Base-by-base conservation (phyloP, 2,113 vertebrate genomes). In the Girardinichthys multiradiatus region DNA sequence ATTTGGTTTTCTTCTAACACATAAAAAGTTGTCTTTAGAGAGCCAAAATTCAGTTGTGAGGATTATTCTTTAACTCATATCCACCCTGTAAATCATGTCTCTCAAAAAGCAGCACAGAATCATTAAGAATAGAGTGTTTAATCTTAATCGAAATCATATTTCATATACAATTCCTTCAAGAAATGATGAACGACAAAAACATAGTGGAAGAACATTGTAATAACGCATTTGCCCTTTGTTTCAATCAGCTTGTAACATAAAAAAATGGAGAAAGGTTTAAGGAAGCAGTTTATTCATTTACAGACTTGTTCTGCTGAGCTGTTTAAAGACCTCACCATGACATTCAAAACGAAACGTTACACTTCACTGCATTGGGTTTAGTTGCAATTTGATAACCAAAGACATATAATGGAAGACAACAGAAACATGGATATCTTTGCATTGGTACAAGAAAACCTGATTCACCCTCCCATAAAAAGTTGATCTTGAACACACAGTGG, bases 81-180 rank as follows among this genome's bases (percentile, higher is more conserved):
- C n/a, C n/a, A n/a, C 35, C 37, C 37, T 2, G 37, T 39, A 54
- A 7, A 33, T 64, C 74, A 1, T 14, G 15, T 26, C 4, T 12
- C 68, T 60, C 45, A 54, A 65, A 66, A 75, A 62, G 5, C 5
- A 66, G 3, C 2, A 60, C 45, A 68, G 4, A 48, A 4, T 29
- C 2, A 35, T 74, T 0, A 60, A 85, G 69, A 74, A 85, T 57
- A 72, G 1, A 62, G 0, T 2, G 45, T 90, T 90, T 90, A 89
- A 79, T 90, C 84, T n/a, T n/a, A n/a, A 85, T 76, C 72, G 86
- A 88, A 87, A 86, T 9, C 70, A 30, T 69, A 80, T 81, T 68
- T 74, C 37, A 57, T 31, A 30, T 81, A 84, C 71, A 89, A 67
- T 82, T 86, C 85, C 80, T 80, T 77, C 80, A 78, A 79, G 64